Percentiles rank a stretch among this genome's conserved stretches.
phyloP scores from a whole-genome alignment of 2,888 invertebrate species.

The Chouioia cunea region DNA sequence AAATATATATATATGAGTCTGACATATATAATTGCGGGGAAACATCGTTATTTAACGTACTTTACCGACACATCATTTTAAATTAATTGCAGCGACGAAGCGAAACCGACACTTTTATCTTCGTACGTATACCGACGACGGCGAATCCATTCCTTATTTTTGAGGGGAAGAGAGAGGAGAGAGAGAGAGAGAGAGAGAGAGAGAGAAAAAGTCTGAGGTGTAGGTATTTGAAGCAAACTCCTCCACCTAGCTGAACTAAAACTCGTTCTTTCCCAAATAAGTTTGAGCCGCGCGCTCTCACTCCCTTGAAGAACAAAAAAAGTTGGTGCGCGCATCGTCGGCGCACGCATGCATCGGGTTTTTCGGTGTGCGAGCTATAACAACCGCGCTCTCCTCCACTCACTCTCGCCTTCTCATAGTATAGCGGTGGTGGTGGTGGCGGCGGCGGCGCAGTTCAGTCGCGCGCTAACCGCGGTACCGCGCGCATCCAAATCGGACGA shows the following conservation, averaged over 20 bases:
- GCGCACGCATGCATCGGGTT: neutral
- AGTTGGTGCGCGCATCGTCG: neutral
- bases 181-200: conserved; percentile 1
- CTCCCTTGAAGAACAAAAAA: neutral
- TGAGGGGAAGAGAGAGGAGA: neutral
- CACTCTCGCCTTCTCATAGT: conserved; percentile 22
- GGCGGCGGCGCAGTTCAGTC: conserved; percentile 53
- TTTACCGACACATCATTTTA: no score
- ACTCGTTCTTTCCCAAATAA: no score
- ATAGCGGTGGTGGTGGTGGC: neutral
- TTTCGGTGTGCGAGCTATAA: conserved; percentile 7
- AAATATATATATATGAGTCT: no score
- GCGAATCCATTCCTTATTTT: no score
- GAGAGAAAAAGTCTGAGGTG: neutral
- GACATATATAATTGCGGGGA: no score
- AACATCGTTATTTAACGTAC: no score
- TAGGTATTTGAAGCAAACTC: no score
- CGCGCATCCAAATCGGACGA: conserved; percentile 50
- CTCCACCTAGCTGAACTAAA: neutral
- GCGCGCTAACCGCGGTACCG: conserved; percentile 64
- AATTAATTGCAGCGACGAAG: conserved; percentile 1
- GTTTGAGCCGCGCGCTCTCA: neutral
- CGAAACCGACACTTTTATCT: neutral
- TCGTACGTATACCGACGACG: no score
- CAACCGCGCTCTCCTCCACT: conserved; percentile 9